phyloP scores from a whole-genome alignment of 2,113 vertebrate species.

The Saccopteryx leptura region DNA sequence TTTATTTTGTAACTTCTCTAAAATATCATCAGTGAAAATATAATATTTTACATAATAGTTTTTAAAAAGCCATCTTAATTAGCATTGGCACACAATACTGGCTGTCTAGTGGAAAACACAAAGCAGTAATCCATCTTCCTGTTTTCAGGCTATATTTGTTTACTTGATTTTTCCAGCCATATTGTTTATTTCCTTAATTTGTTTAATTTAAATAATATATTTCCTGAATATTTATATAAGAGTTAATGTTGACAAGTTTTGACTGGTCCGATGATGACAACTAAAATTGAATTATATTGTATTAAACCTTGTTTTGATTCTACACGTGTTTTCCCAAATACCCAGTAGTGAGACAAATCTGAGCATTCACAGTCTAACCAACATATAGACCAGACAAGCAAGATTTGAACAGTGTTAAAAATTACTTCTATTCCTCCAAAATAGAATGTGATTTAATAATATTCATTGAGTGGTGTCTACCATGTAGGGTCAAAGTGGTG shows the following conservation, averaged over 20 bases:
- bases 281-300: not conserved
- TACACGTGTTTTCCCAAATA: not conserved
- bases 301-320: constrained; percentile 8
- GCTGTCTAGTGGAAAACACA: not conserved
- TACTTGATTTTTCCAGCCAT: not conserved
- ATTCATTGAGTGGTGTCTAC: not conserved
- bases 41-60: not conserved
- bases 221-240: not conserved
- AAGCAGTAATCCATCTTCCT: not conserved
- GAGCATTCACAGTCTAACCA: not conserved
- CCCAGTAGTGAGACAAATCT: not conserved
- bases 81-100: not conserved
- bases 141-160: not conserved
- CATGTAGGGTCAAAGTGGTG: not conserved
- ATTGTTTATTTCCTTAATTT: not conserved
- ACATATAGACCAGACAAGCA: not conserved
- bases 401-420: not conserved
- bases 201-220: not conserved
- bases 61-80: not conserved
- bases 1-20: not conserved
- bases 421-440: not conserved
- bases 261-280: not conserved
- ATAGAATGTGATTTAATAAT: not conserved
- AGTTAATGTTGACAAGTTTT: not conserved
- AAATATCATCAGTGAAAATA: not conserved